Base-by-base conservation (phyloP, 2,113 vertebrate species). In the Galeopterus variegatus region DNA sequence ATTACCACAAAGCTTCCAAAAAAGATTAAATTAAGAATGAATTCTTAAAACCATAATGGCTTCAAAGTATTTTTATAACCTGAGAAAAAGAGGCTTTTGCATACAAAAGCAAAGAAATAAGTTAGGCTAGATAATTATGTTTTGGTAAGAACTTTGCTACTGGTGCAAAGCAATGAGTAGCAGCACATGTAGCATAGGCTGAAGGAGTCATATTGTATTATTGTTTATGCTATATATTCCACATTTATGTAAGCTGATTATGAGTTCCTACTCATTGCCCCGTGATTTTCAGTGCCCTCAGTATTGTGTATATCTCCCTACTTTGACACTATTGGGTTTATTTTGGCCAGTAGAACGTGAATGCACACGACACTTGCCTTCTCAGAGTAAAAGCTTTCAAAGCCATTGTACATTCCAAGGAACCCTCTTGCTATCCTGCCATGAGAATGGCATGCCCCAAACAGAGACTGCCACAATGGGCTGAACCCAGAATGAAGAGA, bases 1-100 rank as follows among this genome's bases (percentile, higher is more conserved):
- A 64, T 24, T 81, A 33, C 62, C 13, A 82, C 18, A 65, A 0
- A 58, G 5, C 6, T 85, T 86, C 73, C 15, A 79, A 23, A 8
- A 90, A 90, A 73, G 15, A 65, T 54, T 58, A 94, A 93, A 85
- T 87, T 69, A 92, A 82, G 52, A 15, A 41, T 52, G 6, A 52
- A 9, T 67, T 94, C 33, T 85, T 85, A 90, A 73, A 92, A 45
- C 19, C n/a, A 76, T 84, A 75, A 70, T 70, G 4, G 8, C 17
- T 87, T 72, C 58, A 36, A 67, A 26, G 19, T 23, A 65, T 15
- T 36, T 82, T 19, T 95, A 93, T 88, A 92, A 64, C 69, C 58
- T 52, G 33, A 75, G 10, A 73, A 19, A 80, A 33, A 83, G 8
- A 85, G 9, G 6, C 19, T 83, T 90, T 60, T 73, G 10, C 70